Base-by-base conservation (phyloP, 2,113 vertebrate genomes). In the Siphamia tubifer region DNA sequence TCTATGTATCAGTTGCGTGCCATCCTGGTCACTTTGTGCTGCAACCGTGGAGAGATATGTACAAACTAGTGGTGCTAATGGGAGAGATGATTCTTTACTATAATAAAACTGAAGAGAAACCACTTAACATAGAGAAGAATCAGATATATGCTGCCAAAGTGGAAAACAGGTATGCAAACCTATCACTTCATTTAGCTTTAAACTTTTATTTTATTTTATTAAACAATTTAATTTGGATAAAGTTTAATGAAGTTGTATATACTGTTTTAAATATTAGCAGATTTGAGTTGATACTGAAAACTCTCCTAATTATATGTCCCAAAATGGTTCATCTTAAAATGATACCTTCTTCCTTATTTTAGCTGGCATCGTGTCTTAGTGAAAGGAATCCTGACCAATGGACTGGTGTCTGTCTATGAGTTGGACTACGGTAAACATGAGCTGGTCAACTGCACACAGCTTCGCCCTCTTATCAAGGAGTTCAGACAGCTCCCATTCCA, bases 61-160 rank as follows among this genome's bases (percentile, higher is more conserved):
- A 95, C 74, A 96, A 96, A 40, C 87, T 99, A 78, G 96, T 98
- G 31, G 93, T 95, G 42, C 74, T 99, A 16, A 97, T 98, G 96
- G 97, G 96, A 57, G 96, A 99, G 87, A 99, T 99, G 98, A 95
- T 98, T 49, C 90, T 98, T 0, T 94, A 95, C 82, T 99, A 99
- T 79, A 98, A 94, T 24, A 93, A 92, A 64, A 92, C 85, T 3
- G 96, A 98, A 40, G 93, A 94, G 70, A 93, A 90, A 53, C 84
- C 81, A 1, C 62, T 92, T 7, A 79, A 68, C 0, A 38, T 96
- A 28, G 93, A 95, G 62, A 97, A 95, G 84, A 95, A 95, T 87
- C 95, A 95, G 16, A 89, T 99, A 32, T 99, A 96, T 27, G 96
- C 95, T 45, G 97, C 96, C 73, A 98, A 98, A 87, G 94, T 99